Evolutionary conservation across 2,113 vertebrate species (phyloP).

Genomic region (Perccottus glenii): DNA sequence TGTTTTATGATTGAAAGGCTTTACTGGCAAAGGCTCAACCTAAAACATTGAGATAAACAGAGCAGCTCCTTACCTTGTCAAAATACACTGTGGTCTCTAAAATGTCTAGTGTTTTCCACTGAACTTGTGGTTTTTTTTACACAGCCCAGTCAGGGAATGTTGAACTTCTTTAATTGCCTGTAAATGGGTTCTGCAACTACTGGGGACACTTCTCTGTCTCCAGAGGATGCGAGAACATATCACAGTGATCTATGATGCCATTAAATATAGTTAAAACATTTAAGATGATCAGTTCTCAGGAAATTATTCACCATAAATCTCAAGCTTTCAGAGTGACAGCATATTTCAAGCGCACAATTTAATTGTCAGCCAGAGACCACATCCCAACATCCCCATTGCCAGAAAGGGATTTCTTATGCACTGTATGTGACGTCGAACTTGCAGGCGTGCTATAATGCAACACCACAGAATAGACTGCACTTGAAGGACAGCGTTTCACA

Average conservation of each 20-base stretch:
- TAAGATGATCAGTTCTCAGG: constrained; percentile 61
- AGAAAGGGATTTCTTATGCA: constrained; percentile 56
- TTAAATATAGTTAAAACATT: constrained; percentile 63
- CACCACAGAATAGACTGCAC: constrained; percentile 68
- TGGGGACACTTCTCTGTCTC: constrained; percentile 53
- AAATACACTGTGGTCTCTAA: constrained; percentile 18
- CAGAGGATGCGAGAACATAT: constrained; percentile 28
- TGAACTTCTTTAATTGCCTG: constrained; percentile 58
- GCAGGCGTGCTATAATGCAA: constrained; percentile 63
- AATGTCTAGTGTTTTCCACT: not conserved
- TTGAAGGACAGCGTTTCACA: constrained; percentile 73
- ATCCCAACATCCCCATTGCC: constrained; percentile 68
- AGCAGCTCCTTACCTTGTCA: not conserved
- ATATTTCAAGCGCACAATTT: constrained; percentile 67
- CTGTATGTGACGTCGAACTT: constrained; percentile 63
- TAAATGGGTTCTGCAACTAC: constrained; percentile 69
- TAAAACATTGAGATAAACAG: constrained; percentile 2
- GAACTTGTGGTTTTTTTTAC: constrained; percentile 12
- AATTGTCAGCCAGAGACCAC: constrained; percentile 73
- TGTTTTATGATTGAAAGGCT: constrained; percentile 23
- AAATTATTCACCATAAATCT: constrained; percentile 69
- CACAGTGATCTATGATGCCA: constrained; percentile 65
- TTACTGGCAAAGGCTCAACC: constrained; percentile 16
- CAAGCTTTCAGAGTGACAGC: constrained; percentile 58
- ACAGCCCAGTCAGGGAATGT: constrained; percentile 15